Conservation (phyloP, 1,140 invertebrate genomes). For the Hypothenemus hampei region DNA sequence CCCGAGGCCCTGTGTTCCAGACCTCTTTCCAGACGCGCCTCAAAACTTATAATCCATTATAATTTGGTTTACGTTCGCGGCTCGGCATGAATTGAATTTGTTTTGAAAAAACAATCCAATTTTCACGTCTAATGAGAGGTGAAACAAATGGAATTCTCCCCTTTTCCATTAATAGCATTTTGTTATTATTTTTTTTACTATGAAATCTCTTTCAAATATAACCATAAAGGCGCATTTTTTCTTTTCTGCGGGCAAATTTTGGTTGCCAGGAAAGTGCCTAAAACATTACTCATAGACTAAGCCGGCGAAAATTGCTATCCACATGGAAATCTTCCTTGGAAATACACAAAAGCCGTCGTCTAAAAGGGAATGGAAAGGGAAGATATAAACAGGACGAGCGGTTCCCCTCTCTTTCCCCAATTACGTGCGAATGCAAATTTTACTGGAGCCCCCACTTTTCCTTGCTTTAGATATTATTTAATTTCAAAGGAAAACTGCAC, state of each 20-base stretch:
- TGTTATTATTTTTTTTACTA: neutral
- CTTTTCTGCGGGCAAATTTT: neutral
- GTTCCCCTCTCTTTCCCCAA: neutral
- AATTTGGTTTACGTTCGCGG: conserved; percentile 14
- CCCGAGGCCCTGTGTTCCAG: conserved; percentile 6
- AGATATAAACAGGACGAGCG: neutral
- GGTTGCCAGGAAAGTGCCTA: neutral
- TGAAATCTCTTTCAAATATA: neutral
- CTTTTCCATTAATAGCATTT: too few relatives aligned
- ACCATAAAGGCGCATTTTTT: neutral
- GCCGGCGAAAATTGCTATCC: conserved; percentile 1
- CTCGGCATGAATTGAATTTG: conserved; percentile 5
- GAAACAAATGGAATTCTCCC: too few relatives aligned
- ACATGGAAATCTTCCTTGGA: neutral
- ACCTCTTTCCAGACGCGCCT: neutral
- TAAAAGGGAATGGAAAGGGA: conserved; percentile 2
- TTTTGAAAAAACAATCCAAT: too few relatives aligned
- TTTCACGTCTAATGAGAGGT: neutral
- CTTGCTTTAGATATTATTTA: too few relatives aligned
- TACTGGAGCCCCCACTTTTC: too few relatives aligned
- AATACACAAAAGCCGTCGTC: conserved; percentile 2
- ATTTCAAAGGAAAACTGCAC: too few relatives aligned
- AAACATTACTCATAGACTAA: neutral
- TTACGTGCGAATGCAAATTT: too few relatives aligned
- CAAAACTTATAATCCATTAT: conserved; percentile 18